phyloP scores from a whole-genome alignment of 2,888 invertebrate genomes.

The Lumbricus terrestris region DNA sequence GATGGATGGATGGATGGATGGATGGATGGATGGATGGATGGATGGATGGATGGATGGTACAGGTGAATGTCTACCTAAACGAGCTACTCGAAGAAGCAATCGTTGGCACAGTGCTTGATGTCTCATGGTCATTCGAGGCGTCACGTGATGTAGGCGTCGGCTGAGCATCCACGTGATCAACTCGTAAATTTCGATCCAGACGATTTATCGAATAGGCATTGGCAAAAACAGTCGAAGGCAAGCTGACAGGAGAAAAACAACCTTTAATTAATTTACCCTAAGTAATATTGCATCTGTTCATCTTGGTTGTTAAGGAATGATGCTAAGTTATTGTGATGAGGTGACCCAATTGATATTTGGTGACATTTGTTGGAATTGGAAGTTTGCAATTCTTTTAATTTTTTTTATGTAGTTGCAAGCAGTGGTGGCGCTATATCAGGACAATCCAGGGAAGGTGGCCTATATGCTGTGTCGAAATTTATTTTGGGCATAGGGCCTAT shows the following conservation, averaged over 20 bases:
- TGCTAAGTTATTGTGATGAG: not conserved
- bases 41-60: not conserved
- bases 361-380: not conserved
- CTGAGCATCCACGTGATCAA: not conserved
- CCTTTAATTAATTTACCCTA: not conserved
- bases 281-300: not conserved
- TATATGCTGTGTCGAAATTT: too few relatives aligned
- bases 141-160: not conserved
- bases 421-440: too few relatives aligned
- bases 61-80: not conserved
- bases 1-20: too few relatives aligned
- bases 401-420: too few relatives aligned
- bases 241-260: not conserved
- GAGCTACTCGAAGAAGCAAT: slow-evolving; percentile 3
- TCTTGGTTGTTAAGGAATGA: not conserved
- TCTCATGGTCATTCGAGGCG: not conserved
- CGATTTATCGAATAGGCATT: not conserved
- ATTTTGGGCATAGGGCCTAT: too few relatives aligned
- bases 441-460: too few relatives aligned
- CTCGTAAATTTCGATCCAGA: not conserved
- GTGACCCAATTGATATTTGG: not conserved
- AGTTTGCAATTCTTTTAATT: not conserved
- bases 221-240: slow-evolving; percentile 8
- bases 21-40: not conserved
- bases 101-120: not conserved